Base-by-base conservation (phyloP, 2,113 vertebrate genomes). In the Miniopterus natalensis region DNA sequence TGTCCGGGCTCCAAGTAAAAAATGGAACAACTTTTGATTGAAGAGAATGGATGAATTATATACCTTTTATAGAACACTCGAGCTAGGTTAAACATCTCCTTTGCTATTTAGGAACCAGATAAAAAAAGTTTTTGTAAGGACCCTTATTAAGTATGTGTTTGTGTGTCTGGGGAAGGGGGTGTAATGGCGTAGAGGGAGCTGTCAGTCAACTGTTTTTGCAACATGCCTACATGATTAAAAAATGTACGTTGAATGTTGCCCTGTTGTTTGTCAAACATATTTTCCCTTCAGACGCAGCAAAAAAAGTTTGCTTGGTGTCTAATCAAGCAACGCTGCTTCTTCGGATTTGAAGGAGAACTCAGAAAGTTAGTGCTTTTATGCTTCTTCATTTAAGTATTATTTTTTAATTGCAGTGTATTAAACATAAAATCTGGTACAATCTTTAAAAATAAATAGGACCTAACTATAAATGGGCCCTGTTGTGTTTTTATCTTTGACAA, bases 401-500 rank as follows among this genome's bases (percentile, higher is more conserved):
- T 99, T 99, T 99, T 99, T 99, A 99, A 99, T 99, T 99, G 98
- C 98, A 98, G 98, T 42, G 27, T 99, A 99, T 99, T 99, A 99
- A 99, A 99, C 99, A 99, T 99, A 99, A 99, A 99, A 99, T 99
- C 98, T 99, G 98, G 98, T 99, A 98, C 98, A 98, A 99, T 99
- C 98, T 99, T 99, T 99, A 98, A 99, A 99, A 99, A 99, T 99
- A 99, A 99, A 99, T 99, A 98, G 98, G 98, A 99, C 98, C 98
- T 99, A 99, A 99, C 98, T 99, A 99, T 98, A 99, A 99, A 99
- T 98, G 98, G 98, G 98, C 98, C 98, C 98, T 99, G 98, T 99
- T 99, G 98, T 99, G 98, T 99, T 99, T 99, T 99, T 99, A 99
- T 99, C 98, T 98, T 99, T 99, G 98, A 99, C 99, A 99, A 99